Base-by-base conservation (phyloP, 1,140 invertebrate genomes). In the Rhizoglyphus robini region DNA sequence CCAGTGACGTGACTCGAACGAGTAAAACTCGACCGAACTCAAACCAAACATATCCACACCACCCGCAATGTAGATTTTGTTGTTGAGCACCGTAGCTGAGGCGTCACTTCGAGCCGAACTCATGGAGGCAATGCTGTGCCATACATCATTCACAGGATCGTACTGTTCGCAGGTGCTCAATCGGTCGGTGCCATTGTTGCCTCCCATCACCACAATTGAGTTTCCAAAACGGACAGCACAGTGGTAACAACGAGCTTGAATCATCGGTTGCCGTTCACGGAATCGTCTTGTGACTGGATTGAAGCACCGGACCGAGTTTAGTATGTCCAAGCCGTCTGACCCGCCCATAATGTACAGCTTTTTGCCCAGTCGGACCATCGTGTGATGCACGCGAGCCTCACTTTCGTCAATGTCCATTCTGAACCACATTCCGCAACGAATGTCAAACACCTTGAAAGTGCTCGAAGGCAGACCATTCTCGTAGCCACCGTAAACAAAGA, bases 401-500 rank as follows among this genome's bases (percentile, higher is more conserved):
- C 77, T 71, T 69, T 86, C 84, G 70, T 80, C 18, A 25, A 62
- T 30, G 20, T 65, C 8, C 8, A 36, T 29, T 31, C 41, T 20
- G 59, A 65, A 68, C 86, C 86, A 88, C 49, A 83, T 77, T 75
- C 88, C 86, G 1, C 86, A 85, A 66, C 85, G 73, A 0, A 84
- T 85, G 71, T 89, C 86, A 73, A 88, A 88, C 0, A 84, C 84
- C 72, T 88, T 86, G 4, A 88, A 83, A 66, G 81, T 81, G 72
- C 82, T 83, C 0, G 85, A 87, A 1, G 85, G 82, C 8, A 79
- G 82, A 1, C 83, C 82, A 0, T 82, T 83, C 63, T 79, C 83
- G 86, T 86, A 88, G 1, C 87, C 87, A 2, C 86, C 86, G 59
- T 88, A 83, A 0, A 83, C 84, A 69, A 87, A 85, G 1, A 86